Conservation (phyloP, 2,797 vertebrate species). For the Enteromius fasciolatus region DNA sequence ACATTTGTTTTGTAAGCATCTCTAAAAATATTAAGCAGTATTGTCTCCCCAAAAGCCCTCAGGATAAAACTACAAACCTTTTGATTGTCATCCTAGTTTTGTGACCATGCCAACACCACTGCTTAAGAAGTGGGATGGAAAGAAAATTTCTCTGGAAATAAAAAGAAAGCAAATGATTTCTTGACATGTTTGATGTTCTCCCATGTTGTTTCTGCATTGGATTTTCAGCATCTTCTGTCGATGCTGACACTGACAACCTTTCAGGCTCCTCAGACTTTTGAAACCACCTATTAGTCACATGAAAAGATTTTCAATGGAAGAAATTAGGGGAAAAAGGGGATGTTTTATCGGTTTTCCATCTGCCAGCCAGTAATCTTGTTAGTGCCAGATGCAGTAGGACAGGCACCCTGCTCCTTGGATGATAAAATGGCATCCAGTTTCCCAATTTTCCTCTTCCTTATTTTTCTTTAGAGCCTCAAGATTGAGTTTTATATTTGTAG, state of each 20-base stretch:
- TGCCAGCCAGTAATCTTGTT: slow-evolving; percentile 44
- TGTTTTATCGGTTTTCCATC: slow-evolving; percentile 56
- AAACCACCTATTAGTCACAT: slow-evolving; percentile 39
- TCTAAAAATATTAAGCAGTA: background rate
- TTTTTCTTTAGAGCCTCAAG: slow-evolving; percentile 23
- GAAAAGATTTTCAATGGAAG: slow-evolving; percentile 44
- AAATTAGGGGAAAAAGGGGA: slow-evolving; percentile 40
- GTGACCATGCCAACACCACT: background rate
- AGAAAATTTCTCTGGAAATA: background rate
- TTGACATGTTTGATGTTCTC: slow-evolving; percentile 2
- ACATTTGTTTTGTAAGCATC: background rate
- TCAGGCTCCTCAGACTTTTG: slow-evolving; percentile 3
- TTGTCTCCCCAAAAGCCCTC: background rate
- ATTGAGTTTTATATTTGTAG: background rate
- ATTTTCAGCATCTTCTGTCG: background rate
- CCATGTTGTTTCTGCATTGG: background rate
- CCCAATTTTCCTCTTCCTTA: slow-evolving; percentile 8
- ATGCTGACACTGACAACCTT: slow-evolving; percentile 12
- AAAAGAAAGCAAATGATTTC: background rate
- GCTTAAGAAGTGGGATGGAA: background rate
- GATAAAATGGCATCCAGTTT: slow-evolving; percentile 48
- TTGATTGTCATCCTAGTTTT: background rate
- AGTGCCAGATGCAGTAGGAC: slow-evolving; percentile 53
- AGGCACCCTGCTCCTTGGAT: slow-evolving; percentile 41
- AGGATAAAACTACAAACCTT: slow-evolving; percentile 2